Conservation (phyloP, 2,113 vertebrate genomes). For the Xiphophorus couchianus region DNA sequence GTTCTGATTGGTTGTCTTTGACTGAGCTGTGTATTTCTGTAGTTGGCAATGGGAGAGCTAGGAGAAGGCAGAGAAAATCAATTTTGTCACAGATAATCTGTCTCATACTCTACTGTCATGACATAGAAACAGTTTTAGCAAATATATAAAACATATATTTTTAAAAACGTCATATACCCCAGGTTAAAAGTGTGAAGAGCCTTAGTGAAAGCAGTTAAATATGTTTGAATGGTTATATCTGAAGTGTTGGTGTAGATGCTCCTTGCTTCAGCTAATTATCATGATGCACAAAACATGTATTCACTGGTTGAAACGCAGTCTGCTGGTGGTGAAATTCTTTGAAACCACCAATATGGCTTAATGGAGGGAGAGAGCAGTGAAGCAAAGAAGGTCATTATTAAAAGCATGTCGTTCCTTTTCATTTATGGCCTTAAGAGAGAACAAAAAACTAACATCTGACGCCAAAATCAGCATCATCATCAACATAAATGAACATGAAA, state of each 20-base stretch:
- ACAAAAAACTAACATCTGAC: conserved; percentile 35
- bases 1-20: too few species aligned
- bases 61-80: too few species aligned
- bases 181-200: too few species aligned
- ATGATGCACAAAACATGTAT: conserved; percentile 56
- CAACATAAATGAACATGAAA: conserved; percentile 40
- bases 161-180: too few species aligned
- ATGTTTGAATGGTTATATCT: too few species aligned
- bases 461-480: conserved; percentile 48
- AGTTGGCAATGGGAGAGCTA: too few species aligned
- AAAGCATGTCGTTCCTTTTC: conserved; percentile 55
- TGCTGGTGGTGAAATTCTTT: conserved; percentile 62
- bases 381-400: conserved; percentile 58
- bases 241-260: not conserved
- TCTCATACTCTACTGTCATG: too few species aligned
- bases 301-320: conserved; percentile 58
- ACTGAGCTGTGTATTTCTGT: too few species aligned
- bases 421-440: conserved; percentile 33
- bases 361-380: conserved; percentile 54
- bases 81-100: too few species aligned
- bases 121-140: too few species aligned
- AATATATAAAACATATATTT: too few species aligned
- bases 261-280: conserved; percentile 39
- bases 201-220: too few species aligned
- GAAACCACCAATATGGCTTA: conserved; percentile 65